Percentiles rank a stretch among this genome's conserved stretches.
These are phyloP conservation scores for Ectemnius lituratus DNA, from an alignment of 2,888 invertebrate species.

Conservation along the genomic window DNA sequence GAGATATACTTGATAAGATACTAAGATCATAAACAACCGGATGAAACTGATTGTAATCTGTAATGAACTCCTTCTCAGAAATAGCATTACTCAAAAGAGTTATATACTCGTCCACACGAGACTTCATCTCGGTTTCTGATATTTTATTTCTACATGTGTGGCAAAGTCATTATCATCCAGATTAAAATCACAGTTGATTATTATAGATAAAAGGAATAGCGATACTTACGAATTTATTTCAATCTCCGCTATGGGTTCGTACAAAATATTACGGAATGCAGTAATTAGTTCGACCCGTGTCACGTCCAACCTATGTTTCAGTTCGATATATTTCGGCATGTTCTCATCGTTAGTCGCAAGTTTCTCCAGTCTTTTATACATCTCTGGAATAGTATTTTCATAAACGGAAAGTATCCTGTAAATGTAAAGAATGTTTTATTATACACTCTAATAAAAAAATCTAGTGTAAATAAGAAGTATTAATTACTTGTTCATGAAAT, in stretches of 20 bases:
- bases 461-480: constrained; percentile 11
- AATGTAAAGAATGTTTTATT: constrained; percentile 41
- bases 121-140: constrained; percentile 65
- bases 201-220: constrained; percentile 17
- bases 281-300: constrained; percentile 79
- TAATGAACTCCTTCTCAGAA: constrained; percentile 81
- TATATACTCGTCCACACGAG: constrained; percentile 76
- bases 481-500: constrained; percentile 79
- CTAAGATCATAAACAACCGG: constrained; percentile 85
- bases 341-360: constrained; percentile 75
- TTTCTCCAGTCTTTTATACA: constrained; percentile 83
- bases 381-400: constrained; percentile 84
- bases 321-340: constrained; percentile 74
- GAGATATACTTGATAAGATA: constrained; percentile 81
- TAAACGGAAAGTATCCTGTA: constrained; percentile 87
- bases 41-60: constrained; percentile 84
- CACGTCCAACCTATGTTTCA: constrained; percentile 78
- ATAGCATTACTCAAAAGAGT: constrained; percentile 79
- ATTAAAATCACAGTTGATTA: constrained; percentile 3
- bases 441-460: background rate
- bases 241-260: constrained; percentile 73
- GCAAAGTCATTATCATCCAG: no score
- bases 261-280: constrained; percentile 77
- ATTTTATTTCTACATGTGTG: constrained; percentile 51
- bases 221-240: constrained; percentile 69